phyloP scores from a whole-genome alignment of 2,113 vertebrate genomes.

The Xiphophorus couchianus region DNA sequence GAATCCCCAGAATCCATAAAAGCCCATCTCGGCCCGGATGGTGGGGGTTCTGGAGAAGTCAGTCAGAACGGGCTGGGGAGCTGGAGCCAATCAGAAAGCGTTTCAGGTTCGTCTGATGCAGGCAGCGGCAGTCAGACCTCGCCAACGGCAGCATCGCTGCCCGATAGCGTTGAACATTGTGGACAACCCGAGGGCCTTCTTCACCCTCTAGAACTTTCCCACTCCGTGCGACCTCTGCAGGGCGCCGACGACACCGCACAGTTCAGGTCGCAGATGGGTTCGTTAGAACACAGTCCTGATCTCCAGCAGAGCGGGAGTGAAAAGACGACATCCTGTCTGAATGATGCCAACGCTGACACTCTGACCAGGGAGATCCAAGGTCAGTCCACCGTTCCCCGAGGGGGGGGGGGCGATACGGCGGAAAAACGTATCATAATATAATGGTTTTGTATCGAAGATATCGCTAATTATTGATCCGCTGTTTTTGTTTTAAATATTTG shows the following conservation, averaged over 20 bases:
- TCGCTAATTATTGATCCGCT: too few species aligned
- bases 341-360: neutral
- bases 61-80: neutral
- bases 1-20: neutral
- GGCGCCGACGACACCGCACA: neutral
- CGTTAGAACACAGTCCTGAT: neutral
- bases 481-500: too few species aligned
- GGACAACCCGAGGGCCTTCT: neutral
- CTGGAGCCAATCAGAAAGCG: neutral
- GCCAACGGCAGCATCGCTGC: neutral
- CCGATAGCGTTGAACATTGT: conserved; percentile 3
- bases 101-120: neutral
- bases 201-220: neutral
- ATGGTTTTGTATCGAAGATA: too few species aligned
- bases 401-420: too few species aligned
- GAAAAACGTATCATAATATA: too few species aligned
- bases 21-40: neutral
- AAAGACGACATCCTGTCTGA: neutral
- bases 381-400: conserved; percentile 1
- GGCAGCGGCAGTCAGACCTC: neutral
- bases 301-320: neutral
- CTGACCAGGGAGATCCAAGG: conserved; percentile 49
- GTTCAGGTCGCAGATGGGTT: neutral
- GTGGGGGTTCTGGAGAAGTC: neutral
- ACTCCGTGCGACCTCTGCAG: neutral